Evolutionary conservation across 2,797 vertebrate genomes (phyloP).

Genomic region (Zalophus californianus): DNA sequence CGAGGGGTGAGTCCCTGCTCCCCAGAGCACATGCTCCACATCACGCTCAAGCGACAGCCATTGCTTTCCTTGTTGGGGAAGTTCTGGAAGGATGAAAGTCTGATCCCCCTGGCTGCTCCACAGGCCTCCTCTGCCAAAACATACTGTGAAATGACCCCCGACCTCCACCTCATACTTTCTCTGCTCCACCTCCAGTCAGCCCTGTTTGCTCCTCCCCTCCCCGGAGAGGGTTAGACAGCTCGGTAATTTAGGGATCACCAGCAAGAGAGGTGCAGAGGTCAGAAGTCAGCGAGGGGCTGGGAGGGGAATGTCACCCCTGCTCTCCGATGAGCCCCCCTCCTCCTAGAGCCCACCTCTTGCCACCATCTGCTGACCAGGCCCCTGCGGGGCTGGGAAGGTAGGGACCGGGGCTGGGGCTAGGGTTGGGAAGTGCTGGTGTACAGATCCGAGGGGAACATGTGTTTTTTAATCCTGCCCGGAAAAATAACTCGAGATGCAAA

Average conservation of each 20-base stretch:
- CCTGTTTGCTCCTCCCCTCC: conserved; percentile 63
- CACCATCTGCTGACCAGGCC: conserved; percentile 51
- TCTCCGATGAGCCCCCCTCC: neutral
- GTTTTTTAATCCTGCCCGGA: neutral
- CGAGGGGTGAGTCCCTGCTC: neutral
- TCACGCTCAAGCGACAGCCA: neutral
- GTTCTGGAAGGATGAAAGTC: neutral
- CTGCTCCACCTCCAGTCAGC: conserved; percentile 49
- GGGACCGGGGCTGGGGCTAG: neutral
- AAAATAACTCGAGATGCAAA: neutral
- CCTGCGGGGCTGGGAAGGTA: fast-evolving
- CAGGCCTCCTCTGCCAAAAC: conserved; percentile 79
- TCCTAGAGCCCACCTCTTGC: neutral
- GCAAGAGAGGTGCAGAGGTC: conserved; percentile 81
- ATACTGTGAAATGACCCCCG: conserved; percentile 82
- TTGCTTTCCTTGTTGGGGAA: neutral
- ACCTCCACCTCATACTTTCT: conserved; percentile 68
- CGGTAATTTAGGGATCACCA: conserved; percentile 83
- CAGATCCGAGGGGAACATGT: neutral
- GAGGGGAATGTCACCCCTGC: conserved; percentile 73
- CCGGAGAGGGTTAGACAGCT: conserved; percentile 55
- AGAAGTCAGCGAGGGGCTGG: conserved; percentile 77
- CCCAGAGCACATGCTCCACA: neutral
- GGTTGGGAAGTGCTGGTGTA: neutral
- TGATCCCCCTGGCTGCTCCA: conserved; percentile 49